These are phyloP conservation scores for Platerodrilus igneus DNA, from an alignment of 2,888 invertebrate species.

Conservation along the genomic window DNA sequence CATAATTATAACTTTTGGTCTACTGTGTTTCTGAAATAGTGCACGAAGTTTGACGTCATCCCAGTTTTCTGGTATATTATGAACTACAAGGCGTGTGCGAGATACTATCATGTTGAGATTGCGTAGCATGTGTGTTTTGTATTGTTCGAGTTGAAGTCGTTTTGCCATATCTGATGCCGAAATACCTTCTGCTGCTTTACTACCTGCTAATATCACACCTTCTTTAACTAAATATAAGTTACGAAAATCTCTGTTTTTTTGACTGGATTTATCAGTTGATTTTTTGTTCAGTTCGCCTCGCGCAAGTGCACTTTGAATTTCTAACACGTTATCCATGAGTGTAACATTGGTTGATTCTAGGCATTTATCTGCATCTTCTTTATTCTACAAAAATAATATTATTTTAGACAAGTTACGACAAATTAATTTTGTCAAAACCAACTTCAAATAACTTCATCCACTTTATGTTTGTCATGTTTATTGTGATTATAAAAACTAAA, in stretches of 20 bases:
- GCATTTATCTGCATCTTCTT: conserved; percentile 75
- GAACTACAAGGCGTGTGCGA: conserved; percentile 77
- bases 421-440: too few species aligned
- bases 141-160: conserved; percentile 73
- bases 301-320: conserved; percentile 69
- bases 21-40: conserved; percentile 62
- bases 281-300: conserved; percentile 61
- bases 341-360: conserved; percentile 62
- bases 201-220: conserved; percentile 87
- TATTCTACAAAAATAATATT: conserved; percentile 55
- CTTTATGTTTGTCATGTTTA: too few species aligned
- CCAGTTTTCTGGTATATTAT: conserved; percentile 77
- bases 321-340: conserved; percentile 65
- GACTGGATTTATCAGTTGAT: conserved; percentile 46
- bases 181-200: conserved; percentile 78
- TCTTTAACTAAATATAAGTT: conserved; percentile 91
- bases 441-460: too few species aligned
- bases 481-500: too few species aligned
- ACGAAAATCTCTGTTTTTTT: conserved; percentile 72
- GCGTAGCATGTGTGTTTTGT: conserved; percentile 83
- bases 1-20: conserved; percentile 61
- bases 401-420: too few species aligned
- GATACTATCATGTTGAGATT: conserved; percentile 91
- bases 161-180: conserved; percentile 83
- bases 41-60: conserved; percentile 69